Evolutionary conservation across 2,113 vertebrate species (phyloP).

Genomic region (Thunnus thynnus): DNA sequence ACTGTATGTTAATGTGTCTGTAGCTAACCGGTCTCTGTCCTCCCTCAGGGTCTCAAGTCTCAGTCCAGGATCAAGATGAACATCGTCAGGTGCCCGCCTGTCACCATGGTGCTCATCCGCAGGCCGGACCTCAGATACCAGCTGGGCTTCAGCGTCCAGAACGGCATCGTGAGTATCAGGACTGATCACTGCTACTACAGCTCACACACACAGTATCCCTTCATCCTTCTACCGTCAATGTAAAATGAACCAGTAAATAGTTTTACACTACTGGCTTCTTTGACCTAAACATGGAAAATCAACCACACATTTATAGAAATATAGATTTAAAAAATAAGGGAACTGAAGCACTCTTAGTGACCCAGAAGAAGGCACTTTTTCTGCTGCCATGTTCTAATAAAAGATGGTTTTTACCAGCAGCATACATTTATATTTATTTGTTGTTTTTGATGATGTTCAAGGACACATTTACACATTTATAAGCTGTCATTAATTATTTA

Average conservation of each 20-base stretch:
- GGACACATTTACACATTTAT: neutral
- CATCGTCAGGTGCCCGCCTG: constrained; percentile 96
- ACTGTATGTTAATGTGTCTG: no score
- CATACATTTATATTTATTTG: no score
- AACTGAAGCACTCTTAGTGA: no score
- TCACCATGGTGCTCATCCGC: constrained; percentile 96
- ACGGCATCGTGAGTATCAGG: constrained; percentile 92
- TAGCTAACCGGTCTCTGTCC: neutral
- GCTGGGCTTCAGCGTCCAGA: constrained; percentile 98
- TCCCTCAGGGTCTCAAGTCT: constrained; percentile 93
- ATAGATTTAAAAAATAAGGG: no score
- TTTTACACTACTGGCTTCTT: no score
- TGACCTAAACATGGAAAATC: no score
- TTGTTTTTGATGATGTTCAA: neutral
- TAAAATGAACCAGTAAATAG: neutral
- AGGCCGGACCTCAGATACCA: constrained; percentile 97
- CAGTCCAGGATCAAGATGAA: constrained; percentile 97
- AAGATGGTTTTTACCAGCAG: no score
- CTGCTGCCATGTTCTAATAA: no score
- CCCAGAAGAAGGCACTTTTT: no score
- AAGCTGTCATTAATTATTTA: neutral
- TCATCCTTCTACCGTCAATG: neutral
- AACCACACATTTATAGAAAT: no score
- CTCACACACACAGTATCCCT: no score
- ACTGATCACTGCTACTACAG: neutral